Percentiles rank a stretch among this genome's conserved stretches.
phyloP scores from a whole-genome alignment of 2,113 vertebrate species.

The Notechis scutatus region DNA sequence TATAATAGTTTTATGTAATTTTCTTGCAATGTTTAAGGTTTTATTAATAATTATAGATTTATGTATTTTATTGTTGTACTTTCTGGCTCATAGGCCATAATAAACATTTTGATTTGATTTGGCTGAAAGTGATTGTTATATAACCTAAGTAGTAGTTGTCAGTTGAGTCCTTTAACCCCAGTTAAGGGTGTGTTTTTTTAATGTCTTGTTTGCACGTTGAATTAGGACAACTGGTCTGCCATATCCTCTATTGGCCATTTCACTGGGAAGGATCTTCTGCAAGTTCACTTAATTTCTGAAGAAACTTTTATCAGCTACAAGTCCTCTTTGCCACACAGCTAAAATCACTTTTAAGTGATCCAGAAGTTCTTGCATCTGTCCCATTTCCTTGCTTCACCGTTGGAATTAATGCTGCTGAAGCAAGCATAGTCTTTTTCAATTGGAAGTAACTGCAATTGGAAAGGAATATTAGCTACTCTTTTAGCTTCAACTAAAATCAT shows the following conservation, averaged over 20 bases:
- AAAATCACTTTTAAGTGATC: neutral
- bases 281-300: neutral
- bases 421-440: neutral
- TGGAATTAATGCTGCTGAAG: neutral
- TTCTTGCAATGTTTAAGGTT: neutral
- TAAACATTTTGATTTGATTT: neutral
- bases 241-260: neutral
- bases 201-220: neutral
- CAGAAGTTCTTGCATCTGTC: neutral
- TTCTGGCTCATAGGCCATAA: neutral
- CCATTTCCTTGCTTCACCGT: neutral
- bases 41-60: neutral
- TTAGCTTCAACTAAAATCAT: neutral
- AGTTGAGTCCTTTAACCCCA: neutral
- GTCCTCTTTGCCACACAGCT: neutral
- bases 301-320: neutral
- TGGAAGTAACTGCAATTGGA: neutral
- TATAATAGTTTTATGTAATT: neutral
- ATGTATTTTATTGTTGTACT: neutral
- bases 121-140: neutral
- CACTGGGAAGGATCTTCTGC: neutral
- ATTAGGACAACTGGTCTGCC: neutral
- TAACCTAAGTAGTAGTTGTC: neutral
- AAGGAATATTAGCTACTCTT: neutral
- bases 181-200: neutral